Percentiles rank a stretch among this genome's conserved stretches.
Evolutionary conservation across 2,797 vertebrate species (phyloP).

Genomic region (Nyctibius grandis): DNA sequence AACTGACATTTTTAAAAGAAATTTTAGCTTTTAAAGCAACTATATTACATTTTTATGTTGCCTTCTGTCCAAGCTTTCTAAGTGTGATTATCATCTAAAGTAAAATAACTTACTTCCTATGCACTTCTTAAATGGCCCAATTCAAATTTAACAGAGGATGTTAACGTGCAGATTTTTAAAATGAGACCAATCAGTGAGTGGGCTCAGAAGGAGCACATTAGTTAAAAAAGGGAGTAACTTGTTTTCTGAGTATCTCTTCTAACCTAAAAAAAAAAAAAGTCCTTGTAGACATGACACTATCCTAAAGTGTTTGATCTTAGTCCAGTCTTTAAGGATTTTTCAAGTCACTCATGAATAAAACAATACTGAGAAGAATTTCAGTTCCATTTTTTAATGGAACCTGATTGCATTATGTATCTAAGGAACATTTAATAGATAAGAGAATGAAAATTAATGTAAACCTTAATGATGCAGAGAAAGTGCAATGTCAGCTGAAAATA

Average conservation of each 20-base stretch:
- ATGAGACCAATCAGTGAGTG: not conserved
- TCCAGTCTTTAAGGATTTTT: not conserved
- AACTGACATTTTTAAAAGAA: not conserved
- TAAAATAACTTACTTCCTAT: not conserved
- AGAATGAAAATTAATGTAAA: not conserved
- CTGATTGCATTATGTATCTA: not conserved
- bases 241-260: not conserved
- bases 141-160: not conserved
- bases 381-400: not conserved
- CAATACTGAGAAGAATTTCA: not conserved
- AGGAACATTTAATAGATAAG: not conserved
- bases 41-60: not conserved
- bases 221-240: not conserved
- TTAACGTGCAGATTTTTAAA: not conserved
- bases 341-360: not conserved
- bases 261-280: not conserved
- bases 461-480: not conserved
- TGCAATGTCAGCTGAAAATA: not conserved
- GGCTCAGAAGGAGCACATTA: not conserved
- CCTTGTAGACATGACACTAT: not conserved
- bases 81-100: not conserved
- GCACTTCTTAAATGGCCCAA: not conserved
- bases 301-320: not conserved
- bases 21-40: not conserved
- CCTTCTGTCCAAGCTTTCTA: not conserved